Percentiles rank a stretch among this genome's conserved stretches.
Evolutionary conservation across 2,888 invertebrate species (phyloP).

Genomic region (Hypsopygia costalis): DNA sequence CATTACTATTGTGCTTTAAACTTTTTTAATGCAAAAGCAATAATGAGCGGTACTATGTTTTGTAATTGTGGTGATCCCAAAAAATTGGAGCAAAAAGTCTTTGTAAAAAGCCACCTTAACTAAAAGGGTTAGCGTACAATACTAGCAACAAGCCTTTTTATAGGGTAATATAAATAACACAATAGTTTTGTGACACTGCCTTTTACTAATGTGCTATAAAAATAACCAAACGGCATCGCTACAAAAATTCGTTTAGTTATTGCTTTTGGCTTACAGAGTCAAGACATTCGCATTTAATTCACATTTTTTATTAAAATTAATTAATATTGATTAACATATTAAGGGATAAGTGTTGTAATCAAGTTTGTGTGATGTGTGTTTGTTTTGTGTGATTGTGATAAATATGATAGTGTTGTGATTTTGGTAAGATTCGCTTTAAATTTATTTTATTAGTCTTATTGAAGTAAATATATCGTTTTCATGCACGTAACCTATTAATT

Average conservation of each 20-base stretch:
- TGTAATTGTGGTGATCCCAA: conserved; percentile 60
- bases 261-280: conserved; percentile 51
- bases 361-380: too few relatives aligned
- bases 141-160: conserved; percentile 51
- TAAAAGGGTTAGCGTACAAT: conserved; percentile 60
- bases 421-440: neutral
- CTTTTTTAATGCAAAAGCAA: conserved; percentile 17
- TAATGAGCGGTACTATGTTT: conserved; percentile 60
- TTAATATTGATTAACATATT: conserved; percentile 1
- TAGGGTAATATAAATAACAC: conserved; percentile 63
- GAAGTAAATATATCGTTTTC: too few relatives aligned
- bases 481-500: too few relatives aligned
- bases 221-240: conserved; percentile 49
- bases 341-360: neutral
- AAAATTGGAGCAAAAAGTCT: conserved; percentile 71
- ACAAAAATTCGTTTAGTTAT: conserved; percentile 53
- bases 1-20: conserved; percentile 8
- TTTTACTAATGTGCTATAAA: conserved; percentile 61
- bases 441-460: too few relatives aligned
- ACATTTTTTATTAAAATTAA: conserved; percentile 13
- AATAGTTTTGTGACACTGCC: conserved; percentile 58
- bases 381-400: conserved; percentile 16
- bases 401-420: conserved; percentile 7
- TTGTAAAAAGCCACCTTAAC: conserved; percentile 39
- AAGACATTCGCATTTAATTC: conserved; percentile 29